Percentiles rank a stretch among this genome's conserved stretches.
Conservation (phyloP, 2,888 invertebrate genomes). For the Chloroclystis v-ata region DNA sequence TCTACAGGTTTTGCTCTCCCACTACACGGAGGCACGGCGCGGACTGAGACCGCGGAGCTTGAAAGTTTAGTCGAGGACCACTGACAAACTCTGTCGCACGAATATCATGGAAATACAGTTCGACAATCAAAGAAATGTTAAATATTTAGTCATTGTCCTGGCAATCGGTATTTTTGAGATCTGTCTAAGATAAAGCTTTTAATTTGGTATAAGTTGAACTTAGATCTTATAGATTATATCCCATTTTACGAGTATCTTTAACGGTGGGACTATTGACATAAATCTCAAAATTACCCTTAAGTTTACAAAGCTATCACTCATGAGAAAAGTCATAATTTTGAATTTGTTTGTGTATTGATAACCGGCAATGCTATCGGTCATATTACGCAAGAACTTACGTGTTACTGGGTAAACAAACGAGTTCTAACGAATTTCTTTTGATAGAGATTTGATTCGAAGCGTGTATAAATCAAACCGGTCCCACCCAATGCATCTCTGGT, state of each 20-base stretch:
- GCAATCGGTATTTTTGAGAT: no score
- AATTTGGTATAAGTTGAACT: no score
- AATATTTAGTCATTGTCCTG: no score
- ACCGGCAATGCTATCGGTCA: slow-evolving; percentile 29
- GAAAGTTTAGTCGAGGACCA: slow-evolving; percentile 66
- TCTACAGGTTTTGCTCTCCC: slow-evolving; percentile 78
- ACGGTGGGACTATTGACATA: no score
- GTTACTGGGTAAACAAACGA: slow-evolving; percentile 9
- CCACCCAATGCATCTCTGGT: slow-evolving; percentile 70
- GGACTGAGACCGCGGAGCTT: slow-evolving; percentile 67
- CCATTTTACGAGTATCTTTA: no score
- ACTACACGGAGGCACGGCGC: slow-evolving; percentile 72
- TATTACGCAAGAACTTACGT: slow-evolving; percentile 28
- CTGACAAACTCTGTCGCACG: slow-evolving; percentile 52
- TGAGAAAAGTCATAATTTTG: no score
- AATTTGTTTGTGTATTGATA: slow-evolving; percentile 3
- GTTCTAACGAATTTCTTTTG: background rate
- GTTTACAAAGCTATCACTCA: no score
- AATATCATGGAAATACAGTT: slow-evolving; percentile 16
- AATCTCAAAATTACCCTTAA: no score
- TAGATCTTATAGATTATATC: no score
- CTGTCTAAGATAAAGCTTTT: no score
- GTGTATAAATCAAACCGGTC: slow-evolving; percentile 59
- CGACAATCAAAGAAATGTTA: no score
- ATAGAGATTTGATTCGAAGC: background rate